A percentile compares a stretch with the other conserved stretches of the same genome.
phyloP scores from a whole-genome alignment of 2,113 vertebrate genomes.

The Monopterus albus region DNA sequence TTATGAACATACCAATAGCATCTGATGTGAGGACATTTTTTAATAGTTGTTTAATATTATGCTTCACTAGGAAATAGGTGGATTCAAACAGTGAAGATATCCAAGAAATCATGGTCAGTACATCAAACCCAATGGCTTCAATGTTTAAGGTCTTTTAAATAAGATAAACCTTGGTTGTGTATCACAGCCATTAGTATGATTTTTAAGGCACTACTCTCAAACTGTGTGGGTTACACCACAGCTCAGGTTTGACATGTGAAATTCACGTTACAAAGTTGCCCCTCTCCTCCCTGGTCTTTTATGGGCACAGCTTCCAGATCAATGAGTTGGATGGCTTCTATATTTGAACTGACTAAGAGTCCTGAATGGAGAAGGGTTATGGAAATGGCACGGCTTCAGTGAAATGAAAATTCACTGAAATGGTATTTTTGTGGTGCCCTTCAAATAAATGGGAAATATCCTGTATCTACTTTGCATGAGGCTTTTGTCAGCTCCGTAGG shows the following conservation, averaged over 20 bases:
- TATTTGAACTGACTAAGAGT: conserved; percentile 16
- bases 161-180: background rate
- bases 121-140: background rate
- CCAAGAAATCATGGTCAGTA: background rate
- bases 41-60: conserved; percentile 26
- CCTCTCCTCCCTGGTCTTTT: conserved; percentile 4
- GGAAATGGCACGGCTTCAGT: conserved; percentile 1
- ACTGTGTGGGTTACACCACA: background rate
- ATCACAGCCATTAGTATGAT: background rate
- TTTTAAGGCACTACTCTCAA: conserved; percentile 13
- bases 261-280: conserved; percentile 1
- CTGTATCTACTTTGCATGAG: background rate
- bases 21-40: conserved; percentile 52
- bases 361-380: no score
- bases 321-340: background rate
- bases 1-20: conserved; percentile 42
- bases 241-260: conserved; percentile 45
- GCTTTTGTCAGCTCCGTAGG: background rate
- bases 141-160: conserved; percentile 2
- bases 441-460: conserved; percentile 17
- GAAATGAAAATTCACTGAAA: conserved; percentile 21
- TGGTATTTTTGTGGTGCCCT: conserved; percentile 31
- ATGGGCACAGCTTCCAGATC: background rate
- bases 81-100: conserved; percentile 20
- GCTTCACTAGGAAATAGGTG: conserved; percentile 11